Conservation (phyloP, 2,888 invertebrate species). For the Polydrusus pterygomalis region DNA sequence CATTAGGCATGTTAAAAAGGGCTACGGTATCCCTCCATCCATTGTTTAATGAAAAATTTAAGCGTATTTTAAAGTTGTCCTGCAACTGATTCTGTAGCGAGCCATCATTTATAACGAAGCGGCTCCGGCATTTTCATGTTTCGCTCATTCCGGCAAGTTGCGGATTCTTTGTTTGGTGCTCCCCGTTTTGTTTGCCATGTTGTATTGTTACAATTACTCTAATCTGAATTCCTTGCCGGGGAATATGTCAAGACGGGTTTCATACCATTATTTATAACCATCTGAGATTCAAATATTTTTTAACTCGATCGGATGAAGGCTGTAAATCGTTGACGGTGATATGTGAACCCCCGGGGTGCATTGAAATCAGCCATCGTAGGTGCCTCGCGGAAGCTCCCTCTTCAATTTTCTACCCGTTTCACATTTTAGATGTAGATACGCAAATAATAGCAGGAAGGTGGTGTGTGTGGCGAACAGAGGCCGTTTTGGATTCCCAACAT, state of each 20-base stretch:
- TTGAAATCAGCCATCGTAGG: constrained; percentile 61
- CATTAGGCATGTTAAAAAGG: neutral
- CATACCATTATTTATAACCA: constrained; percentile 63
- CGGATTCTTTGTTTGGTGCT: constrained; percentile 47
- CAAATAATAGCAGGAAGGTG: constrained; percentile 63
- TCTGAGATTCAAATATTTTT: constrained; percentile 63
- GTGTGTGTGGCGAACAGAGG: constrained; percentile 58
- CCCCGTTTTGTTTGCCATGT: constrained; percentile 56
- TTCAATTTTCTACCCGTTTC: constrained; percentile 66
- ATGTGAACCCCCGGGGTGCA: constrained; percentile 65
- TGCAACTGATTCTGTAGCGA: constrained; percentile 45
- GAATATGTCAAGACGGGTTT: constrained; percentile 59
- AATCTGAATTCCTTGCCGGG: constrained; percentile 29
- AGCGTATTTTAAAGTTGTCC: constrained; percentile 27
- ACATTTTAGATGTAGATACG: constrained; percentile 63
- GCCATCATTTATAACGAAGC: constrained; percentile 58
- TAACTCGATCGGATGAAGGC: constrained; percentile 58
- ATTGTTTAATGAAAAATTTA: constrained; percentile 21
- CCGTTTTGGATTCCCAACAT: constrained; percentile 67
- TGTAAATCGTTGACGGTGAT: constrained; percentile 59
- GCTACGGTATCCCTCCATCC: neutral
- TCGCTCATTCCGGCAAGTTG: constrained; percentile 56
- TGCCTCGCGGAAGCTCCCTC: constrained; percentile 59
- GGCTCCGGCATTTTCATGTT: constrained; percentile 62
- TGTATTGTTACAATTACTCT: constrained; percentile 59